These are phyloP conservation scores for Hydrozoanthus tunicans DNA, from an alignment of 64 coral and sea anemone genomes.

Conservation along the genomic window DNA sequence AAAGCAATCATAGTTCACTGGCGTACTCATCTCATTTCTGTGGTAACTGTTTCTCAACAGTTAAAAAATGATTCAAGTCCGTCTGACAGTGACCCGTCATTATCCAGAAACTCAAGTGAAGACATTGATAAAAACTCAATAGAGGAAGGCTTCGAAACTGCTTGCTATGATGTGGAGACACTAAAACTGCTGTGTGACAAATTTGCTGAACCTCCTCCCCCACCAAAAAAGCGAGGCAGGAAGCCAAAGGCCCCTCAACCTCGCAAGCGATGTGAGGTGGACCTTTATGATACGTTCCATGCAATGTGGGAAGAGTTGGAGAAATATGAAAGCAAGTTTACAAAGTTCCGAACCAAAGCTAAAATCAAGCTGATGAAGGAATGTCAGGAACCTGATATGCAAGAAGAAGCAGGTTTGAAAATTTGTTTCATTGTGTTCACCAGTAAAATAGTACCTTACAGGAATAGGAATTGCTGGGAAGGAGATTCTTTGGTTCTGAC, in stretches of 20 bases:
- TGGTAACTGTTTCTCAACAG: neutral
- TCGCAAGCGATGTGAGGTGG: constrained; percentile 85
- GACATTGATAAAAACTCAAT: constrained; percentile 29
- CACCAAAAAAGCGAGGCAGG: constrained; percentile 80
- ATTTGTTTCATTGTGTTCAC: neutral
- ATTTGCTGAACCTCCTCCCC: constrained; percentile 82
- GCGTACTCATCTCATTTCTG: neutral
- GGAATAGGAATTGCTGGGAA: neutral
- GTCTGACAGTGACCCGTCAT: constrained; percentile 33
- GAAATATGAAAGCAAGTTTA: constrained; percentile 86
- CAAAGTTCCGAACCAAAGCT: constrained; percentile 81
- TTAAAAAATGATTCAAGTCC: constrained; percentile 24
- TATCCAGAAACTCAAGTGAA: constrained; percentile 37
- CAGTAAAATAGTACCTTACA: neutral
- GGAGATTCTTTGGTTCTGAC: too few species aligned
- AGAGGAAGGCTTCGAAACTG: constrained; percentile 74
- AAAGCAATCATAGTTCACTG: too few species aligned
- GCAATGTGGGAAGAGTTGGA: constrained; percentile 87
- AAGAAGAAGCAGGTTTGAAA: constrained; percentile 82
- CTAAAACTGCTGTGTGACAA: constrained; percentile 77
- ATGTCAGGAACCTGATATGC: constrained; percentile 74
- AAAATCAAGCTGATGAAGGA: constrained; percentile 98
- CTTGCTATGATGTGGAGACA: constrained; percentile 78
- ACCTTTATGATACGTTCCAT: constrained; percentile 81
- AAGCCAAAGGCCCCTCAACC: constrained; percentile 81